Evolutionary conservation across 2,797 vertebrate genomes (phyloP).

Genomic region (Meriones psammophilus): DNA sequence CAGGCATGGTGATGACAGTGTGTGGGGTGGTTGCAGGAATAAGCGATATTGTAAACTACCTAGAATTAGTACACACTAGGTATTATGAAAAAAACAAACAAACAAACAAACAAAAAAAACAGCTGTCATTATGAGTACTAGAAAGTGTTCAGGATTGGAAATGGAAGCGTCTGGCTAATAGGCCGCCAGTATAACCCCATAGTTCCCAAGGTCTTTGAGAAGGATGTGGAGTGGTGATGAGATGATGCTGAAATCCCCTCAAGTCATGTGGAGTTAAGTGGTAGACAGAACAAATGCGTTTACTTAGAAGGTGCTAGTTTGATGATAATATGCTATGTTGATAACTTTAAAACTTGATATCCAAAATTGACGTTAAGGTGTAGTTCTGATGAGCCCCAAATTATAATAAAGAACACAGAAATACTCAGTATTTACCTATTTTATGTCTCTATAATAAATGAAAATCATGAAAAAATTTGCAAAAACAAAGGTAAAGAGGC

Average conservation of each 20-base stretch:
- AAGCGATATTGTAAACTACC: neutral
- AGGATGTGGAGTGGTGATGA: neutral
- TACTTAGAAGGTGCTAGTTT: neutral
- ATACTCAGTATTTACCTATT: neutral
- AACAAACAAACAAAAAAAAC: neutral
- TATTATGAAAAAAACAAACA: neutral
- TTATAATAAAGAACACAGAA: conserved; percentile 49
- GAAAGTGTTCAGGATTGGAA: neutral
- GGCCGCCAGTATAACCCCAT: neutral
- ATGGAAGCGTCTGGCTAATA: neutral
- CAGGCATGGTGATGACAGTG: neutral
- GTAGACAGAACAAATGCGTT: neutral
- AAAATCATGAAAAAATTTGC: neutral
- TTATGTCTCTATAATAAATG: conserved; percentile 21
- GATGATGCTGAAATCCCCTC: neutral
- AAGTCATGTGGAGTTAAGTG: neutral
- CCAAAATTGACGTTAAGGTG: neutral
- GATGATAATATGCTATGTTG: neutral
- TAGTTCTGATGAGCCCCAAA: neutral
- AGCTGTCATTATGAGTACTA: neutral
- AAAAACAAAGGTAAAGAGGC: neutral
- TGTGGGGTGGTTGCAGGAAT: neutral
- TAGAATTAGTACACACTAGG: too few relatives aligned
- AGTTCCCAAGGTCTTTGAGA: neutral
- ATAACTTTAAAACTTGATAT: conserved; percentile 17